These are phyloP conservation scores for Poecile montanus DNA, from an alignment of 2,797 vertebrate genomes.

Conservation along the genomic window DNA sequence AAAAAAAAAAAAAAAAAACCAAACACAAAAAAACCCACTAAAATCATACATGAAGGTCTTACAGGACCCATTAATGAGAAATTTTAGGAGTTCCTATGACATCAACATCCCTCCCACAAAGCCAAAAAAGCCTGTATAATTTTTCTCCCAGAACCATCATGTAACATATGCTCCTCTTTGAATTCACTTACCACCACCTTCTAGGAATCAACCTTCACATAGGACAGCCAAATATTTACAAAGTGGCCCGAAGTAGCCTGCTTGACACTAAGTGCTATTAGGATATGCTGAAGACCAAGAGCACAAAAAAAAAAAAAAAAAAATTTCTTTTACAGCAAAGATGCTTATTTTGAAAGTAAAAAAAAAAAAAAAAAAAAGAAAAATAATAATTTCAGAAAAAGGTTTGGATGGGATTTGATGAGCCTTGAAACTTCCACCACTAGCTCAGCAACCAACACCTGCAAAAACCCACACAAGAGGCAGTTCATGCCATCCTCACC, in stretches of 20 bases:
- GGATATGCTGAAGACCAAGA: neutral
- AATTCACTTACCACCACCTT: neutral
- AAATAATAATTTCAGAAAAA: neutral
- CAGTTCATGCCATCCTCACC: neutral
- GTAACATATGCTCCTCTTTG: neutral
- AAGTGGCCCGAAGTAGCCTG: neutral
- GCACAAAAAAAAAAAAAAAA: neutral
- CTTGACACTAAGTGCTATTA: neutral
- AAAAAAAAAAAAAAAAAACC: too few species aligned
- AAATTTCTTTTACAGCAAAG: neutral
- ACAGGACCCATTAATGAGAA: neutral
- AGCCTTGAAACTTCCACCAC: neutral
- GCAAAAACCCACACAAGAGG: neutral
- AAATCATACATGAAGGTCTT: neutral
- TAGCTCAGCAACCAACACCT: neutral
- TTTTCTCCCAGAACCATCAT: neutral
- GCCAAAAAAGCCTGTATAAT: neutral
- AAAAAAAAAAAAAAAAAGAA: neutral
- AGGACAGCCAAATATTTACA: conserved; percentile 14
- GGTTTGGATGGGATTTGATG: neutral
- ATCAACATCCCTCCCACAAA: neutral
- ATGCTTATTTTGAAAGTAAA: neutral
- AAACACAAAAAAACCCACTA: too few species aligned
- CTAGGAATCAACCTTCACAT: neutral
- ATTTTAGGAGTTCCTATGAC: neutral